phyloP scores from a whole-genome alignment of 2,113 vertebrate species.

The Drymodes brunneopygia region DNA sequence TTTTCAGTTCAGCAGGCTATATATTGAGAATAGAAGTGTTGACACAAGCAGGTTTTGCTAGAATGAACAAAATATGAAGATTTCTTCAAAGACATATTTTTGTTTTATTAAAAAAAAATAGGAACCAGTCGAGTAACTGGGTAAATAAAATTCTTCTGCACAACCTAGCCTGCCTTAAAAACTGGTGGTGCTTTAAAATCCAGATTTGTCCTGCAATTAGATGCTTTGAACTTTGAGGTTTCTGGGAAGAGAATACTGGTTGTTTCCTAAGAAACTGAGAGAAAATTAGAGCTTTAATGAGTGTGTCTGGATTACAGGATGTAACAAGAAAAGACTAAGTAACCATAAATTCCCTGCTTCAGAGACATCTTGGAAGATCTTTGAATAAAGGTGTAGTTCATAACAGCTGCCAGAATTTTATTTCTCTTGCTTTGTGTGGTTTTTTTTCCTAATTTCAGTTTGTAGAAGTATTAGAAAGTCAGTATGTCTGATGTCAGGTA shows the following conservation, averaged over 20 bases:
- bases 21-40: background rate
- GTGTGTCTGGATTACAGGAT: background rate
- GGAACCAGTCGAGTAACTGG: background rate
- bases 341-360: background rate
- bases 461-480: background rate
- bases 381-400: background rate
- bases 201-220: background rate
- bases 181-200: background rate
- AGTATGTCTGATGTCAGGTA: background rate
- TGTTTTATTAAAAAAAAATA: background rate
- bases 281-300: slow-evolving; percentile 29
- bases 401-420: background rate
- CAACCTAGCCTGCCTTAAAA: background rate
- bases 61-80: background rate
- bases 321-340: background rate
- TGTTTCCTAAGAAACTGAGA: slow-evolving; percentile 2
- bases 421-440: background rate
- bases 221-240: background rate
- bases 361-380: background rate
- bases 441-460: background rate
- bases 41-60: background rate
- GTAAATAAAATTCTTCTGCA: background rate
- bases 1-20: background rate
- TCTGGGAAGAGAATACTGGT: background rate
- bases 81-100: background rate